Base-by-base conservation (phyloP, 2,113 vertebrate genomes). In the Brienomyrus brachyistius region DNA sequence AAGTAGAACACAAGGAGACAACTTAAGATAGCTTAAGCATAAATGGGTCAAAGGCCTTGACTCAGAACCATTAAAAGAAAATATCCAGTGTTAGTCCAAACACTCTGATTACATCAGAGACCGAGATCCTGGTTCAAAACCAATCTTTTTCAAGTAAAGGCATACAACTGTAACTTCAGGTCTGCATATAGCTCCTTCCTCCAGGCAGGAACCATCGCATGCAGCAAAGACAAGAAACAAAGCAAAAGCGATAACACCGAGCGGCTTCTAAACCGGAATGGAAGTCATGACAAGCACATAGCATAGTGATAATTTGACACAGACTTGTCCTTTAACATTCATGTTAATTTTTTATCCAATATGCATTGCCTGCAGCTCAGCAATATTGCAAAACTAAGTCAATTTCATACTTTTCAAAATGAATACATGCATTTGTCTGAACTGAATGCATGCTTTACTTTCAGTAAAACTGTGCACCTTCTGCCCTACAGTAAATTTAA, bases 311-410 rank as follows among this genome's bases (percentile, higher is more conserved):
- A 80, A 80, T 80, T 80, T 80, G 35, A 80, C 74, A 80, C 35
- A 80, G 35, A 80, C 74, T 80, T 43, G 35, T 80, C 74, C 74
- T 80, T 35, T 40, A 80, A 80, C 35, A 19, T 2, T 80, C 74
- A 80, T 43, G 35, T 80, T 80, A 80, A 80, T 80, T 80, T 80
- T 80, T 80, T 80, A 80, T 80, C 74, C 74, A 80, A 43, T 80
- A 43, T 80, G 74, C 74, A 80, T 80, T 43, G 74, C 74, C 74
- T 80, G 74, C 74, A 80, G 74, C 74, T 80, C 35, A 40, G 74
- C 74, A 80, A 80, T 80, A 80, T 80, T 80, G 74, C 74, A 80
- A 80, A 80, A 80, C 74, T 80, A 80, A 80, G 74, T 80, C 74
- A 80, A 80, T 80, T 80, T 80, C 74, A 80, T 80, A 80, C 74